Base-by-base conservation (phyloP, 2,113 vertebrate genomes). In the Riparia riparia region DNA sequence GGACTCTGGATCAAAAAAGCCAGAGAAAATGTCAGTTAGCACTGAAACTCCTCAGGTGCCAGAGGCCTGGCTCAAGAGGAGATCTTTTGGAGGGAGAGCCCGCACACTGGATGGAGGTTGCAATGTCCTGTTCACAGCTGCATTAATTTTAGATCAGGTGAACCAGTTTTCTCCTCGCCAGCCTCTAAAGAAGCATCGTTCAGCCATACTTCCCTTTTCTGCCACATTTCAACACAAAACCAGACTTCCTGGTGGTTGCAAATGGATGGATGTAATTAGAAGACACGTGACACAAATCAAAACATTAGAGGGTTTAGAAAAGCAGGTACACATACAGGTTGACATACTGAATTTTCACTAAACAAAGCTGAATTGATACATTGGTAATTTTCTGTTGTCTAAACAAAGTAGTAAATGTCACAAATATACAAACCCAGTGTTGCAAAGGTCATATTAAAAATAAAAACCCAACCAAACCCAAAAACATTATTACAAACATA, bases 111-210 rank as follows among this genome's bases (percentile, higher is more conserved):
- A 58, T 1, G 8, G 53, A 89, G 34, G 42, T 3, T 66, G 64
- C 1, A 1, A 58, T 74, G 69, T 42, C 8, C 24, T 51, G 37
- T 13, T 81, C 7, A 5, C 17, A 24, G 64, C 19, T 14, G 10
- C 0, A 2, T 42, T 61, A 13, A 32, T 78, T 93, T 95, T 45
- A 77, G 29, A 81, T 84, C 47, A 93, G 58, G 58, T 69, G 76
- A 82, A 95, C 41, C 20, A 68, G 9, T 74, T 61, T 83, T 37
- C 54, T 58, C 69, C 39, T 58, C 7, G 9, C 28, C 57, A 72
- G 58, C 25, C 44, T 87, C 64, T 14, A 17, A 68, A 87, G 56
- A 41, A 58, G 42, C 4, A 1, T 21, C 0, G 0, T 60, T 68
- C 26, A 47, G 19, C 2, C 0, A 4, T 61, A 51, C 42, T 41